phyloP scores from a whole-genome alignment of 2,797 vertebrate species.

The Lepus oiostolus region DNA sequence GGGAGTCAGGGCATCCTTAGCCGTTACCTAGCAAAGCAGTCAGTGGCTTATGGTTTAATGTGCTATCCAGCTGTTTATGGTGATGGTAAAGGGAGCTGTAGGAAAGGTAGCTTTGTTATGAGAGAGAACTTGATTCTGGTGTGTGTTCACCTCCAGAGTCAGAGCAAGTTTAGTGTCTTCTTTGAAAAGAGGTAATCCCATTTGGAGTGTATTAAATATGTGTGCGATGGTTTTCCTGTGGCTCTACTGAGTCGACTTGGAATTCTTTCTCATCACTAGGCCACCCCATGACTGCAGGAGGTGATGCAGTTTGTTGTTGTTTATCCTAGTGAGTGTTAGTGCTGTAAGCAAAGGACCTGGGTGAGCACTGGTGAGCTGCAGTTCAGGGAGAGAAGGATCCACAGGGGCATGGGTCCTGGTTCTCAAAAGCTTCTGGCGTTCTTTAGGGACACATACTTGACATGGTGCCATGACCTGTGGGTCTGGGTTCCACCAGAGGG shows the following conservation, averaged over 20 bases:
- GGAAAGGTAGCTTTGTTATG: not conserved
- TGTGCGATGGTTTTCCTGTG: not conserved
- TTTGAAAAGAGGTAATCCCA: not conserved
- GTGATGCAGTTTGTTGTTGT: not conserved
- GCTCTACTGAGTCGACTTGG: not conserved
- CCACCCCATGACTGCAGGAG: not conserved
- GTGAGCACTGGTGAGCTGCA: not conserved
- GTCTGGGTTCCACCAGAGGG: not conserved
- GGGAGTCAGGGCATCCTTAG: not conserved
- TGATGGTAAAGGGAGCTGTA: not conserved
- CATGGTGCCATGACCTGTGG: not conserved
- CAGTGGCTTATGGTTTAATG: not conserved
- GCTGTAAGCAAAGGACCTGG: not conserved
- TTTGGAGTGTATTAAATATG: not conserved
- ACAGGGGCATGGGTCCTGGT: not conserved
- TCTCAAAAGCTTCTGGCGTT: not conserved
- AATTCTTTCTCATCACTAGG: slow-evolving; percentile 1
- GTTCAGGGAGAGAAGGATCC: not conserved
- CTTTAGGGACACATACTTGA: not conserved
- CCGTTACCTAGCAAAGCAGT: not conserved
- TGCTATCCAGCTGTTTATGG: not conserved
- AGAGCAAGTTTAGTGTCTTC: not conserved
- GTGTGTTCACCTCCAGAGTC: not conserved
- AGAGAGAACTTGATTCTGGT: not conserved
- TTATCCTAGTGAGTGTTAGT: not conserved